Evolutionary conservation across 2,113 vertebrate species (phyloP), one percentile per base, ranked within the genome.

Genomic region (Corythornis cristatus): DNA sequence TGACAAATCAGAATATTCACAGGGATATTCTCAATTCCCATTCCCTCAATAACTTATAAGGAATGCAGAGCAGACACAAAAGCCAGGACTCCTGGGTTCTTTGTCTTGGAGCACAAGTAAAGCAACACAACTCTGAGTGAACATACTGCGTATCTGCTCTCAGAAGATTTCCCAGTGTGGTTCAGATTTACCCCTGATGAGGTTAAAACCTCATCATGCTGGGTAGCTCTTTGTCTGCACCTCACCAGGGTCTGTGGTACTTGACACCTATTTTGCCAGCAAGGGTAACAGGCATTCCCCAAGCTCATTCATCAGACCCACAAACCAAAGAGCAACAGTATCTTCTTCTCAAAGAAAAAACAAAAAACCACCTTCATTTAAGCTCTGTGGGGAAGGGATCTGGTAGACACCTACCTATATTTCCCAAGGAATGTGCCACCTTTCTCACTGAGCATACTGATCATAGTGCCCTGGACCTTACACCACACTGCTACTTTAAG

Each of bases 1-100:
- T 93, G 79, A 93, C 87, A 93, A 81, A 86, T 88, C 73, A 71
- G 64, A 92, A 71, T 73, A 91, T 95, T 91, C 53, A 56, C 82
- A 22, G 56, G 68, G 68, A 95, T 93, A 86, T 74, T 92, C 81
- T 93, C 75, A 83, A 71, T 88, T 93, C 87, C 72, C 87, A 83
- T 0, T 74, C 76, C 40, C 45, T 91, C 85, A 45, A 67, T 89
- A 93, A 88, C 78, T 91, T 86, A 57, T 19, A 83, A 93, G 22
- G 65, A 72, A 85, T 70, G 51, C 84, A 83, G 75, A 86, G 54
- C 56, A 83, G 78, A 57, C 56, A 57, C 2, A 0, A 83, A 94
- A 95, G 79, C 72, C 64, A 53, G 74, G 86, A 76, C 95, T 93
- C 64, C 82, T 74, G 91, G 65, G 71, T 92, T 40, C 77, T 53